Percentiles rank a stretch among this genome's conserved stretches.
phyloP scores from a whole-genome alignment of 2,797 vertebrate species.

The Acanthis flammea region DNA sequence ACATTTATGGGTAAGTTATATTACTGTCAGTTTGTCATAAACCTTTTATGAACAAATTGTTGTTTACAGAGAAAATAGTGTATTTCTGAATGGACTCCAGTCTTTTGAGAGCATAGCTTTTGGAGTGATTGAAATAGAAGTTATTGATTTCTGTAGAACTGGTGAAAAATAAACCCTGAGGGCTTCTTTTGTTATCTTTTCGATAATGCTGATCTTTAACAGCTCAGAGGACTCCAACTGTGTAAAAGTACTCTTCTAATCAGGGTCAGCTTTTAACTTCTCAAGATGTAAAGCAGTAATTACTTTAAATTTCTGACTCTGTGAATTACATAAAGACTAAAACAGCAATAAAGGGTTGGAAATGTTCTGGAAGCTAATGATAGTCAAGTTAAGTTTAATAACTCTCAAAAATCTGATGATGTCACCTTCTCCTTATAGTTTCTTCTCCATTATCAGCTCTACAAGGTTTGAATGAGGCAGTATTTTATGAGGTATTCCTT shows the following conservation, averaged over 20 bases:
- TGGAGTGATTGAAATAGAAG: background rate
- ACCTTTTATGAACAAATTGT: background rate
- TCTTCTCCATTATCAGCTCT: background rate
- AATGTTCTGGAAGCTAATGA: background rate
- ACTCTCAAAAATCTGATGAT: background rate
- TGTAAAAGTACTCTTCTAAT: background rate
- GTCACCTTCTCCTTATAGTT: background rate
- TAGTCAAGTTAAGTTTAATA: background rate
- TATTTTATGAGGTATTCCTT: background rate
- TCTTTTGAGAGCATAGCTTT: background rate
- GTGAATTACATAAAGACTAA: background rate
- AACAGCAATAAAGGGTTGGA: background rate
- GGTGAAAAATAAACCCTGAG: background rate
- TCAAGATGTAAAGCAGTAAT: background rate
- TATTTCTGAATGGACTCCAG: background rate
- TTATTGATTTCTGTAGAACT: constrained; percentile 3
- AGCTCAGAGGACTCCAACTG: background rate
- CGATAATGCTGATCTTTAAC: background rate
- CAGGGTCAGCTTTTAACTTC: constrained; percentile 19
- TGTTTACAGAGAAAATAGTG: background rate
- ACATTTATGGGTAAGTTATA: background rate
- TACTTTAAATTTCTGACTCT: background rate
- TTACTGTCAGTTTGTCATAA: background rate
- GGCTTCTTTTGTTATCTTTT: background rate
- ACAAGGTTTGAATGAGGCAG: background rate